These are phyloP conservation scores for Patagioenas fasciata DNA, from an alignment of 2,113 vertebrate species.

Conservation along the genomic window DNA sequence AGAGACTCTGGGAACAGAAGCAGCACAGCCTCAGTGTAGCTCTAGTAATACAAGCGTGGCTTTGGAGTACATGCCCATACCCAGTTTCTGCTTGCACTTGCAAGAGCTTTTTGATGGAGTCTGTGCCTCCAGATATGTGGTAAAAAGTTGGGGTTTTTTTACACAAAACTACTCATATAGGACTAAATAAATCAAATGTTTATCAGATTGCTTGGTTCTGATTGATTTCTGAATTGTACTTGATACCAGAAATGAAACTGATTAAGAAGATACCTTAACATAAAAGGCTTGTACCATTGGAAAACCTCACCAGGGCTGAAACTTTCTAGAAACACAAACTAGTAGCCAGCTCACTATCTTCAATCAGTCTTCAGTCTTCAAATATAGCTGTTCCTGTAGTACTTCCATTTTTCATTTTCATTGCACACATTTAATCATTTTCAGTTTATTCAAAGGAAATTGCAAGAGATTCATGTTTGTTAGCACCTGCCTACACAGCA, in stretches of 20 bases:
- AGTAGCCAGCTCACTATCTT: neutral
- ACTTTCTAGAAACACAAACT: neutral
- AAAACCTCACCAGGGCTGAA: neutral
- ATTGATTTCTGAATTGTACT: neutral
- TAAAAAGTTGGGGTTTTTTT: neutral
- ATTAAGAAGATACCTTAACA: neutral
- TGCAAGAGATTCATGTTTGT: slow-evolving; percentile 7
- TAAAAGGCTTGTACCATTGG: neutral
- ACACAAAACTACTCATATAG: neutral
- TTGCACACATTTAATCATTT: slow-evolving; percentile 4
- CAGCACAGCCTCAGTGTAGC: neutral
- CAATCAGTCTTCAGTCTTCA: neutral
- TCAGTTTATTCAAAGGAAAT: slow-evolving; percentile 13
- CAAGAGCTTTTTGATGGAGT: neutral
- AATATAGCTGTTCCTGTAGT: neutral
- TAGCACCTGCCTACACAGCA: slow-evolving; percentile 24
- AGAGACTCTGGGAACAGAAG: neutral
- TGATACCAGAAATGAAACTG: neutral
- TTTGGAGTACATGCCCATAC: neutral
- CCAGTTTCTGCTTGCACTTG: neutral
- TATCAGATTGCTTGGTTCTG: neutral
- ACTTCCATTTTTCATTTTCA: neutral
- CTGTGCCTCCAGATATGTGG: neutral
- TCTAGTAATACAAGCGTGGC: neutral
- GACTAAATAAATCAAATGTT: neutral